phyloP scores from a whole-genome alignment of 2,113 vertebrate species.

The Podarcis raffonei region DNA sequence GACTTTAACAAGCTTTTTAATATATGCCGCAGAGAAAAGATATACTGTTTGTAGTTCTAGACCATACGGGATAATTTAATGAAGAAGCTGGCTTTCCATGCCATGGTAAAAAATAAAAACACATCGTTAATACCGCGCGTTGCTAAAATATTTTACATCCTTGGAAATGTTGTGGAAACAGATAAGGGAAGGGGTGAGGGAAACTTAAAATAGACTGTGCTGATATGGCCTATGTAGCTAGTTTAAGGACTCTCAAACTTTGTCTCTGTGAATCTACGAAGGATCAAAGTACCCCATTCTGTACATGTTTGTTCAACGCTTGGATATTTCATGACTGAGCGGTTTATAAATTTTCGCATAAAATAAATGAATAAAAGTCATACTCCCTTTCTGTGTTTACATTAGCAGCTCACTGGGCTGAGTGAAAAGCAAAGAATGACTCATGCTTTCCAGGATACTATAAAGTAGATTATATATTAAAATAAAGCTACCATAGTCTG shows the following conservation, averaged over 20 bases:
- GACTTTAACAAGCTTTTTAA: slow-evolving; percentile 9
- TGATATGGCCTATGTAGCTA: neutral
- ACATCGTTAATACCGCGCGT: neutral
- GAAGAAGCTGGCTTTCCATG: slow-evolving; percentile 14
- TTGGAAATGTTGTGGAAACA: slow-evolving; percentile 45
- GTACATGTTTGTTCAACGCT: too few species aligned
- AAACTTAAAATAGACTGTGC: neutral
- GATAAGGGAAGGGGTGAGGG: slow-evolving; percentile 4
- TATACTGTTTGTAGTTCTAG: rapidly evolving
- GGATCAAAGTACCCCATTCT: neutral
- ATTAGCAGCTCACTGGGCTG: neutral
- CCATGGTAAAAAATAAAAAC: slow-evolving; percentile 8
- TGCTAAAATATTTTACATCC: slow-evolving; percentile 41
- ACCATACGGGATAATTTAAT: slow-evolving; percentile 8
- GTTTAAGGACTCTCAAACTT: neutral
- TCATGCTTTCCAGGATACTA: neutral
- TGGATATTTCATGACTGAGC: too few species aligned
- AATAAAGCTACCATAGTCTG: neutral
- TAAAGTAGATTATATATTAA: neutral
- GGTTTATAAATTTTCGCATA: too few species aligned
- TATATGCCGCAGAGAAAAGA: neutral
- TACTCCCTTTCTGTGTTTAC: neutral
- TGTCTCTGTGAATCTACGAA: neutral
- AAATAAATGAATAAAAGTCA: neutral
- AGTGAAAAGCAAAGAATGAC: neutral